Percentiles rank a stretch among this genome's conserved stretches.
These are phyloP conservation scores for Hippocampus kuda DNA, from an alignment of 2,797 vertebrate species.

Conservation along the genomic window DNA sequence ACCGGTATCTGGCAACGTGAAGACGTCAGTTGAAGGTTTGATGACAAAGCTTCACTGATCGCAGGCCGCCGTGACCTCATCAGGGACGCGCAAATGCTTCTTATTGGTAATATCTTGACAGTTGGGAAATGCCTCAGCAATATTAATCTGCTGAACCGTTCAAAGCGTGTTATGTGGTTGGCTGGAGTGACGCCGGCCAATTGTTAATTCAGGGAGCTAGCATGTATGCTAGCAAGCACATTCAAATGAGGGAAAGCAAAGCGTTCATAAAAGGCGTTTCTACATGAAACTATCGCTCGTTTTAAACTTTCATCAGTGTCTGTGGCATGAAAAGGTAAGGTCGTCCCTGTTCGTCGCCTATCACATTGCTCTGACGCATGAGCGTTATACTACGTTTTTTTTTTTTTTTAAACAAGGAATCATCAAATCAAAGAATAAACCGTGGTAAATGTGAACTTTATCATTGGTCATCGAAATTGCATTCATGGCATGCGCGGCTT, in stretches of 20 bases:
- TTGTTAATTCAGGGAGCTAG: conserved; percentile 20
- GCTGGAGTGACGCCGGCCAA: neutral
- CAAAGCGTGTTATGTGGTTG: neutral
- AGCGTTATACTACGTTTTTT: neutral
- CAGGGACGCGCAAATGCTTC: neutral
- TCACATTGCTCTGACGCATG: neutral
- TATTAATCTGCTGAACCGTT: neutral
- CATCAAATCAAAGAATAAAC: neutral
- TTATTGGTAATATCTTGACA: neutral
- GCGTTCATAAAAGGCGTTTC: neutral
- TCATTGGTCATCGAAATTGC: neutral
- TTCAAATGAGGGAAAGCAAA: neutral
- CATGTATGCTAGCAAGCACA: neutral
- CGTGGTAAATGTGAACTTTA: neutral
- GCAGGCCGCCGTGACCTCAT: neutral
- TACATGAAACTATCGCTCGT: neutral
- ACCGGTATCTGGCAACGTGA: neutral
- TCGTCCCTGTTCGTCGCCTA: neutral
- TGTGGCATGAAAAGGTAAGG: neutral
- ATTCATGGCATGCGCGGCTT: no score
- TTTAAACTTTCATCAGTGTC: neutral
- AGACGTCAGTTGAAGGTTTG: neutral
- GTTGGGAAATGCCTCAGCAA: neutral
- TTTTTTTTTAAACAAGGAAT: neutral
- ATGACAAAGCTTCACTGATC: neutral